phyloP scores from a whole-genome alignment of 2,113 vertebrate genomes.

The Periophthalmus modestus region DNA sequence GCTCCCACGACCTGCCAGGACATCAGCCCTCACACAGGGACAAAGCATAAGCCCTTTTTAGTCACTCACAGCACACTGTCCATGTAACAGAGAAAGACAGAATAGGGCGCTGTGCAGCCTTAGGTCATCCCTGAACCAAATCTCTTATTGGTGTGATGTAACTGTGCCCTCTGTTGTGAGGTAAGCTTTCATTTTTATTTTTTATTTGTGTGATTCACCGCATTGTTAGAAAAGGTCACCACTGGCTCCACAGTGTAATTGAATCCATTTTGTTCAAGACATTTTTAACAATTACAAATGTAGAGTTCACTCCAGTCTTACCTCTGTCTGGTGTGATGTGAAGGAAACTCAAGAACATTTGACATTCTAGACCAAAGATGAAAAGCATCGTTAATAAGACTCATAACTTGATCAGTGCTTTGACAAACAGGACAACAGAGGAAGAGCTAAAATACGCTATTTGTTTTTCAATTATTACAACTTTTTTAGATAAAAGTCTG shows the following conservation, averaged over 20 bases:
- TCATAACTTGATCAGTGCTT: background rate
- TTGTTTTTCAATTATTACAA: no score
- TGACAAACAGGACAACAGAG: background rate
- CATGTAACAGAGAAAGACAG: constrained; percentile 16
- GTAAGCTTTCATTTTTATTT: constrained; percentile 36
- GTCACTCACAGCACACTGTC: background rate
- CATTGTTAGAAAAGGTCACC: constrained; percentile 28
- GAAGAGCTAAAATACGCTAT: background rate
- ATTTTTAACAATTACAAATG: background rate
- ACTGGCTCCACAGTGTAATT: constrained; percentile 14
- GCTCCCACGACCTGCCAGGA: constrained; percentile 66
- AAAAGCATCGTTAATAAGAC: background rate
- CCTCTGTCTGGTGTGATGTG: constrained; percentile 37
- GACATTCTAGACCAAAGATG: constrained; percentile 44
- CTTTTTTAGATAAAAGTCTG: no score
- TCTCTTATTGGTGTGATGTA: constrained; percentile 43
- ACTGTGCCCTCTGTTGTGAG: constrained; percentile 13
- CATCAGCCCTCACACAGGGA: constrained; percentile 33
- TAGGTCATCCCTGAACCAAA: constrained; percentile 29
- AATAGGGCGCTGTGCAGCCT: constrained; percentile 25
- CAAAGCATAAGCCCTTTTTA: constrained; percentile 1
- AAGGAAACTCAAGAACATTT: constrained; percentile 20
- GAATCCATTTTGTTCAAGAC: background rate
- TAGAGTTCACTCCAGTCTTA: constrained; percentile 19
- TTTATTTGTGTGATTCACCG: constrained; percentile 47